Evolutionary conservation across 2,888 invertebrate species (phyloP), one percentile per base, ranked within the genome.

Genomic region (Melanchra persicariae): DNA sequence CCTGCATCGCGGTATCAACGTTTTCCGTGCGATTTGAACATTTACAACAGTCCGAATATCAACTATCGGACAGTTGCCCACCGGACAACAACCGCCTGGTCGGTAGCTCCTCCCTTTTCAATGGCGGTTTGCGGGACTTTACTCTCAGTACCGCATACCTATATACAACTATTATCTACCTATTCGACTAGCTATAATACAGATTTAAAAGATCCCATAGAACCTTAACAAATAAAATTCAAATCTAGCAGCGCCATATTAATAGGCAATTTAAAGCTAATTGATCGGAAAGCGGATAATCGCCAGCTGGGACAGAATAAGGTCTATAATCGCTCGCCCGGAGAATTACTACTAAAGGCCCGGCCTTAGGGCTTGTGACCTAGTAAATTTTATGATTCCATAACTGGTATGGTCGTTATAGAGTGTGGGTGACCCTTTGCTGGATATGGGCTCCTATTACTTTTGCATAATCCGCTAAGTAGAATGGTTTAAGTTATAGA

Each of bases 241-340:
- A 72, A 79, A 74, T 69, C 59, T 62, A 60, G 30, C 58, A 49
- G 40, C 63, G 45, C 57, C 57, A 54, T 64, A 63, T 43, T 77
- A 77, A 70, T 57, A 61, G 77, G 67, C 71, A 77, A 81, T 79
- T 71, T 64, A 65, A 62, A 71, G 26, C 64, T 71, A 79, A 79
- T 79, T 79, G 79, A 79, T 79, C 64, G 71, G 81, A 79, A 77
- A 61, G 51, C 59, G 64, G 76, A 61, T 72, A 74, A 84, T 79
- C 65, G 70, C 37, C 76, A 83, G 79, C 84, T 82, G 84, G 62
- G 72, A 64, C 75, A 43, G 60, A 74, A 24, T 55, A 73, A 37
- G 67, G 64, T 66, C 67, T 78, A 82, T 73, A 81, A 62, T 70
- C 82, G 67, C 40, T 66, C 69, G 67, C 63, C 59, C 75, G 47